Evolutionary conservation across 1,140 invertebrate genomes (phyloP).

Genomic region (Sycobia sp.): DNA sequence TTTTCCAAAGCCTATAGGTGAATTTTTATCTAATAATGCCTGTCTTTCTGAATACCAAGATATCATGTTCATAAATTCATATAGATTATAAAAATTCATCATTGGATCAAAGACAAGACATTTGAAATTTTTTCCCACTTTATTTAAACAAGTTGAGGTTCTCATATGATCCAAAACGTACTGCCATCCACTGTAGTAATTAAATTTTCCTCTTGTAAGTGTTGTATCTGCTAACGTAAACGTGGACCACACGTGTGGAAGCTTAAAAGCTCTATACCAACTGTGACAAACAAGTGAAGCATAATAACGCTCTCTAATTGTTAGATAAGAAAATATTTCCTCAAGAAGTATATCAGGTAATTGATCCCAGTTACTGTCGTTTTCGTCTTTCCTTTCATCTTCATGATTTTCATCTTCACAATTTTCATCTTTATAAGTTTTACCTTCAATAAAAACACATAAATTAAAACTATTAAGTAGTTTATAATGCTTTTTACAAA

Average conservation of each 20-base stretch:
- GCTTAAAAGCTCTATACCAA: slow-evolving; percentile 77
- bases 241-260: slow-evolving; percentile 75
- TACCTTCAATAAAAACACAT: too few relatives aligned
- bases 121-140: slow-evolving; percentile 72
- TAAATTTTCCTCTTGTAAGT: slow-evolving; percentile 75
- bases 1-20: slow-evolving; percentile 61
- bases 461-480: too few relatives aligned
- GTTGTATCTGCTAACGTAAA: slow-evolving; percentile 77
- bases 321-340: slow-evolving; percentile 75
- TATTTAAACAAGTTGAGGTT: slow-evolving; percentile 73
- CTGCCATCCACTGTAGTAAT: slow-evolving; percentile 85
- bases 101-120: slow-evolving; percentile 75
- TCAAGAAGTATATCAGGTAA: slow-evolving; percentile 80
- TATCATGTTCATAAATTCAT: slow-evolving; percentile 82
- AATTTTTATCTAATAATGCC: slow-evolving; percentile 43
- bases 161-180: slow-evolving; percentile 78
- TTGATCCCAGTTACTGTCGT: slow-evolving; percentile 69
- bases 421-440: background rate
- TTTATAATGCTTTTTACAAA: too few relatives aligned
- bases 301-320: slow-evolving; percentile 72
- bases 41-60: slow-evolving; percentile 72
- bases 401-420: slow-evolving; percentile 57
- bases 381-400: slow-evolving; percentile 50
- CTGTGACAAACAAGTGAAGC: slow-evolving; percentile 73
- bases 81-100: slow-evolving; percentile 82